Base-by-base conservation (phyloP, 2,797 vertebrate species). In the Leptodactylus fallax region DNA sequence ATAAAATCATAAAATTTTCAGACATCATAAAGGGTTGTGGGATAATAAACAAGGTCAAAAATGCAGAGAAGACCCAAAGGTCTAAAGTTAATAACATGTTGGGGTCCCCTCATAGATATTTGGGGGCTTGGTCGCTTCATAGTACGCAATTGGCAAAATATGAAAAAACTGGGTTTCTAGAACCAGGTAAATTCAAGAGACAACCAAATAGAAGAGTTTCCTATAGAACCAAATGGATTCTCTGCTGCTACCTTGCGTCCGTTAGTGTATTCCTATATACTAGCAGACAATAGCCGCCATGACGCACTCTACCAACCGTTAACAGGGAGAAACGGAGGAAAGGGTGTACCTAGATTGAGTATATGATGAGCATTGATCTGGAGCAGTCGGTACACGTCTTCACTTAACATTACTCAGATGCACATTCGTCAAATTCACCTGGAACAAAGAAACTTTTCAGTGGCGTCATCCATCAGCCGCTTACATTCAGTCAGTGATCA, bases 371-470 rank as follows among this genome's bases (percentile, higher is more conserved):
- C 81, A 82, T 82, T 82, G 81, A 82, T 82, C 81, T 63, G 6
- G 63, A 74, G 82, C 56, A 21, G 53, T 45, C 51, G 17, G 25
- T 56, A 58, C 53, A 56, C 56, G 82, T 84, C 69, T 84, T 71
- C 53, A 83, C 81, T 83, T 60, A 84, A 84, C 76, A 86, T 86
- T 69, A 71, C 76, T 79, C 63, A 79, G 36, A 27, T 10, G 27
- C 74, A 69, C 61, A 86, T 79, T 86, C 51, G 76, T 80, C 76
- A 86, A 79, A 79, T 58, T 86, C 85, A 69, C 61, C 85, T 56
- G 61, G 76, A 86, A 86, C 63, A 86, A 86, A 86, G 63, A 65
- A 78, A 79, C 36, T 86, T 86, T 86, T 86, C 67, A 80, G 61
- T 36, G 65, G 67, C 67, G 60, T 79, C 79, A 86, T 86, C 77